Evolutionary conservation across 2,888 invertebrate genomes (phyloP).

Genomic region (Lottia gigantea): DNA sequence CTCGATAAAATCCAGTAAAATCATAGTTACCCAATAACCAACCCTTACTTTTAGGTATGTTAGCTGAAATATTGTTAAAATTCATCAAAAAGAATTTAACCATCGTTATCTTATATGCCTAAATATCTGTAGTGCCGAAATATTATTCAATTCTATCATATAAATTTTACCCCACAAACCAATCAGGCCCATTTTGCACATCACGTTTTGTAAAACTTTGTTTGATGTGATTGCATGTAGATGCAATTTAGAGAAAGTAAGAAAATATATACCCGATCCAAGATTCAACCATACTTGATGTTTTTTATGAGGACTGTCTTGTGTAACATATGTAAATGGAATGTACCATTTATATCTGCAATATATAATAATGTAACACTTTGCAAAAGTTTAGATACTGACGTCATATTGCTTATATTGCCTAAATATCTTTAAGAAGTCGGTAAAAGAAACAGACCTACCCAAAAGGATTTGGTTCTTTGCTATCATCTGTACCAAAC

Average conservation of each 20-base stretch:
- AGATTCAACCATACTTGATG: constrained; percentile 56
- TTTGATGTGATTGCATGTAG: no score
- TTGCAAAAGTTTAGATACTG: no score
- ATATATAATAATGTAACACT: not conserved
- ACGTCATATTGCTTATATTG: no score
- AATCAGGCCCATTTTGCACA: no score
- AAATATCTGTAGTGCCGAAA: no score
- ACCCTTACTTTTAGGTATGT: constrained; percentile 39
- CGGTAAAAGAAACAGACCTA: constrained; percentile 15
- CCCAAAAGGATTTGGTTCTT: constrained; percentile 34
- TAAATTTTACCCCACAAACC: no score
- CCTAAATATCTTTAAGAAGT: no score
- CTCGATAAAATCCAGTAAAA: constrained; percentile 69
- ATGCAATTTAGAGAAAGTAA: not conserved
- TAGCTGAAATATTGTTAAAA: constrained; percentile 31
- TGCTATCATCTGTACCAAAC: constrained; percentile 44
- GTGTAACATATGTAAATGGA: constrained; percentile 61
- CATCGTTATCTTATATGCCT: no score
- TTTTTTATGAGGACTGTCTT: constrained; percentile 35
- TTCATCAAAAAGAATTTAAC: no score
- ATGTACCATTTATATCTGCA: constrained; percentile 65
- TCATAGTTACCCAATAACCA: constrained; percentile 67
- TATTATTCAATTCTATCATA: no score
- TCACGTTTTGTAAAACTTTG: no score
- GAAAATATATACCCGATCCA: constrained; percentile 47